Conservation (phyloP, 2,797 vertebrate species). For the Rhinatrema bivittatum region DNA sequence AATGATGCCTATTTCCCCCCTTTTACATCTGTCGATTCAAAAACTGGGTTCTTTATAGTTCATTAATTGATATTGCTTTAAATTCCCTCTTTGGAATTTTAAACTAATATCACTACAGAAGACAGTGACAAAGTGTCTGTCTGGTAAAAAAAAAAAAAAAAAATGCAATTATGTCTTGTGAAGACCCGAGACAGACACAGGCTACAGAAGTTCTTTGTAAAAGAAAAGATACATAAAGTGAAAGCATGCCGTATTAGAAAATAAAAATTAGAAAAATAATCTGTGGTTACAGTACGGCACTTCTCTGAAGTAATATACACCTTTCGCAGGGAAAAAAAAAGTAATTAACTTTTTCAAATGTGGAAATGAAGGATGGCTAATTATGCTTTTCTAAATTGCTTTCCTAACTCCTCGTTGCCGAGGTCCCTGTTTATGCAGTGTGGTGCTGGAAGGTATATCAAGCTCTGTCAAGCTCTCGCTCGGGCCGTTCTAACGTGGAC, state of each 20-base stretch:
- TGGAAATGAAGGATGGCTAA: conserved; percentile 53
- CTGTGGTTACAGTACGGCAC: conserved; percentile 27
- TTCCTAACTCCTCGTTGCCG: conserved; percentile 50
- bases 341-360: conserved; percentile 60
- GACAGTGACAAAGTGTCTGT: conserved; percentile 48
- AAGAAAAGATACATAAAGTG: no score
- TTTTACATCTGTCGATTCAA: not conserved
- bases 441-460: no score
- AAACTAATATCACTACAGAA: conserved; percentile 55
- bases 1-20: no score
- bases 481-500: no score
- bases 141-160: no score
- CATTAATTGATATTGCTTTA: conserved; percentile 35
- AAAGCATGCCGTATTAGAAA: conserved; percentile 14
- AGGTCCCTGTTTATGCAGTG: conserved; percentile 40
- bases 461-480: no score
- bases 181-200: conserved; percentile 49
- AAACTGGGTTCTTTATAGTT: conserved; percentile 32
- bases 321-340: conserved; percentile 41
- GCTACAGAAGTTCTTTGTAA: conserved; percentile 45
- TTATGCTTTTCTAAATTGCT: conserved; percentile 54
- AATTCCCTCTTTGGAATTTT: conserved; percentile 38
- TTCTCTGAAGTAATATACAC: conserved; percentile 40
- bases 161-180: conserved; percentile 51
- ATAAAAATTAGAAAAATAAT: conserved; percentile 55